phyloP scores from a whole-genome alignment of 2,888 invertebrate species.

The Ceriagrion tenellum region DNA sequence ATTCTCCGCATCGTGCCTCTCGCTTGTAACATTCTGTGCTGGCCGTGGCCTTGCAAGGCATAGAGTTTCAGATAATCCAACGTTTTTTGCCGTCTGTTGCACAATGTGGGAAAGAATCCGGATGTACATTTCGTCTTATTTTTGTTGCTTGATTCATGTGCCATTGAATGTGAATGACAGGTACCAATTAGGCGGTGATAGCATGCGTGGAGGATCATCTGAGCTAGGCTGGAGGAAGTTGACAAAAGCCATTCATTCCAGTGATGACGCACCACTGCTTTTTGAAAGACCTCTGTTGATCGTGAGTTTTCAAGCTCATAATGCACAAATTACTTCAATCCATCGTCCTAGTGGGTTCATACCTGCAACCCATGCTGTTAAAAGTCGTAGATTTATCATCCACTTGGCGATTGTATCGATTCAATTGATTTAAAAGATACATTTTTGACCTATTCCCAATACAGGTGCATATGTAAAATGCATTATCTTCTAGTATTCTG shows the following conservation, averaged over 20 bases:
- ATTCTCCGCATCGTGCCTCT: not conserved
- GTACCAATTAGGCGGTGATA: not conserved
- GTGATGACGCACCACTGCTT: not conserved
- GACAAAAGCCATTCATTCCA: not conserved
- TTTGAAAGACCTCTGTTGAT: not conserved
- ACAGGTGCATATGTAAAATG: too few relatives aligned
- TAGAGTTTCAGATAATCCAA: not conserved
- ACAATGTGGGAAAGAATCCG: not conserved
- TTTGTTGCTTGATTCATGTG: not conserved
- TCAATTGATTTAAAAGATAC: too few relatives aligned
- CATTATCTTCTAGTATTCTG: too few relatives aligned
- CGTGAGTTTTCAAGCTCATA: not conserved
- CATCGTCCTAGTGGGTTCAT: not conserved
- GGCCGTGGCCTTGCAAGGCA: not conserved
- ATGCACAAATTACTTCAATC: not conserved
- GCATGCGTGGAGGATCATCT: not conserved
- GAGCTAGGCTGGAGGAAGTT: not conserved
- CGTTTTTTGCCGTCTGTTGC: not conserved
- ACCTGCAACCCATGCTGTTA: not conserved
- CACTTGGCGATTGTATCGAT: too few relatives aligned
- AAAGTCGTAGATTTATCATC: too few relatives aligned
- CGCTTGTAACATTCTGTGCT: not conserved
- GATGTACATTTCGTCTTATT: not conserved
- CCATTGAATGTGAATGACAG: not conserved
- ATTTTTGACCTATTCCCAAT: too few relatives aligned